phyloP scores from a whole-genome alignment of 2,888 invertebrate species.

The Drosophila monieri region DNA sequence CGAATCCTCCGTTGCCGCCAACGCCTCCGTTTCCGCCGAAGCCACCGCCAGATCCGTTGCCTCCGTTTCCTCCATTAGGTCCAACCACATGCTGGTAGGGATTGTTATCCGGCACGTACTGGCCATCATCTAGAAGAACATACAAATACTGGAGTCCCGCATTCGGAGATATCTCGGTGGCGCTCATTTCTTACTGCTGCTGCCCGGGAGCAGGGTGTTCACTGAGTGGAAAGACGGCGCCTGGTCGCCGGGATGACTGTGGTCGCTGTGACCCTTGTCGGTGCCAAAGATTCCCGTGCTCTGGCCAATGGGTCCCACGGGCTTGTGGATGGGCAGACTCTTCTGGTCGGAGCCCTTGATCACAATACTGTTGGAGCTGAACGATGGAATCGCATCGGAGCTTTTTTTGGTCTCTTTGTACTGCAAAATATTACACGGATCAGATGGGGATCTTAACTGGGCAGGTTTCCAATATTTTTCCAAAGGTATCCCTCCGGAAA shows the following conservation, averaged over 20 bases:
- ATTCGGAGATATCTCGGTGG: background rate
- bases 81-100: slow-evolving; percentile 70
- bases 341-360: slow-evolving; percentile 67
- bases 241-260: slow-evolving; percentile 66
- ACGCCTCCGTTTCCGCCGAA: slow-evolving; percentile 58
- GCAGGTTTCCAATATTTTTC: background rate
- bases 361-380: slow-evolving; percentile 36
- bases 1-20: slow-evolving; percentile 49
- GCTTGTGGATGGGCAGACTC: slow-evolving; percentile 64
- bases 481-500: background rate
- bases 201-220: slow-evolving; percentile 70
- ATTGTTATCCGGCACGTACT: slow-evolving; percentile 60
- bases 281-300: slow-evolving; percentile 72
- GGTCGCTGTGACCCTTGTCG: slow-evolving; percentile 68
- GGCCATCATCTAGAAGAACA: slow-evolving; percentile 77
- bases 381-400: slow-evolving; percentile 33
- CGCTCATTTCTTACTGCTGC: slow-evolving; percentile 59
- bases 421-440: slow-evolving; percentile 34
- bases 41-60: slow-evolving; percentile 33
- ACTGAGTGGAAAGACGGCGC: slow-evolving; percentile 78
- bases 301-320: slow-evolving; percentile 39
- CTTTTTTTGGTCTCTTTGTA: slow-evolving; percentile 48
- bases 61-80: slow-evolving; percentile 57
- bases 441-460: slow-evolving; percentile 42
- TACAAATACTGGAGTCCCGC: slow-evolving; percentile 24